phyloP scores from a whole-genome alignment of 2,888 invertebrate species.

The Thereva unica region DNA sequence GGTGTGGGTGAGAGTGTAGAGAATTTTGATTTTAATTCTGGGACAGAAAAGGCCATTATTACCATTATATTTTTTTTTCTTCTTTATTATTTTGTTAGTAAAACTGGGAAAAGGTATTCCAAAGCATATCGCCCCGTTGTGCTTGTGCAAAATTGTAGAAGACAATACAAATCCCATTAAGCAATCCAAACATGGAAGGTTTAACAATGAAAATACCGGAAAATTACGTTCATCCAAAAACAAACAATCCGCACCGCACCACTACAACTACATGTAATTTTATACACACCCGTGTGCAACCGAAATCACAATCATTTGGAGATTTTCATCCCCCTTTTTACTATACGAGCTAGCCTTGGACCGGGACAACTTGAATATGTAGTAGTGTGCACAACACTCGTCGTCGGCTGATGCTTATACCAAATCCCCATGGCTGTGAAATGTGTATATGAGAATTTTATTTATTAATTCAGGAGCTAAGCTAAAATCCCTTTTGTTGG shows the following conservation, averaged over 20 bases:
- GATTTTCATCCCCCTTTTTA: constrained; percentile 23
- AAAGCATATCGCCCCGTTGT: not conserved
- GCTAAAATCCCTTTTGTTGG: constrained; percentile 31
- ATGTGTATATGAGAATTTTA: constrained; percentile 30
- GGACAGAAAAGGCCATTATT: no score
- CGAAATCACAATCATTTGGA: constrained; percentile 1
- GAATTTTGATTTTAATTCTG: constrained; percentile 28
- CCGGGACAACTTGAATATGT: not conserved
- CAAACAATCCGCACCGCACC: constrained; percentile 14
- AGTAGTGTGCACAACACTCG: constrained; percentile 2
- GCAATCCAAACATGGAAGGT: constrained; percentile 38
- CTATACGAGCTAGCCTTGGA: not conserved
- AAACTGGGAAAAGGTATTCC: constrained; percentile 16
- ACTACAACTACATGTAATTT: not conserved
- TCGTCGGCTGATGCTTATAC: constrained; percentile 1
- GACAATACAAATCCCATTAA: constrained; percentile 40
- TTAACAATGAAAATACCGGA: constrained; percentile 40
- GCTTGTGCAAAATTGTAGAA: constrained; percentile 23
- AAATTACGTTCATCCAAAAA: constrained; percentile 38
- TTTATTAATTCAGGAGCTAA: constrained; percentile 38
- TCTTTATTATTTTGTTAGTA: constrained; percentile 9
- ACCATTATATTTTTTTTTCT: not conserved
- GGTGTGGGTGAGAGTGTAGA: not conserved
- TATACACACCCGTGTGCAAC: not conserved
- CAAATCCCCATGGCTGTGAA: not conserved